These are phyloP conservation scores for Nipponia nippon DNA, from an alignment of 2,113 vertebrate species.

Conservation along the genomic window DNA sequence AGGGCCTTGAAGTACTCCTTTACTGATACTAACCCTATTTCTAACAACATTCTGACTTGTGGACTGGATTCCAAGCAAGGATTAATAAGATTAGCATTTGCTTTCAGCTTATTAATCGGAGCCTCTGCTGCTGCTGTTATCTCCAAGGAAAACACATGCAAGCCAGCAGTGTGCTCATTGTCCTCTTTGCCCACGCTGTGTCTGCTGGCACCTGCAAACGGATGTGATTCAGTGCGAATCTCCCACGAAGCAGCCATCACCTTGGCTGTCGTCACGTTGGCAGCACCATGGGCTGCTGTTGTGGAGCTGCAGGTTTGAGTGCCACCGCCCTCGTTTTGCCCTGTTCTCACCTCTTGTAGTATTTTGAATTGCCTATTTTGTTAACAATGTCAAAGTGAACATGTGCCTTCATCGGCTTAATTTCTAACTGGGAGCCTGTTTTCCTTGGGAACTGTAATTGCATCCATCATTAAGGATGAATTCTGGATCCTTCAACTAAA, in stretches of 20 bases:
- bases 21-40: not conserved
- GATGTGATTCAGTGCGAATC: not conserved
- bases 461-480: not conserved
- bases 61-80: not conserved
- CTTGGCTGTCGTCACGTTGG: not conserved
- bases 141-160: not conserved
- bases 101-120: not conserved
- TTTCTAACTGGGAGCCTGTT: not conserved
- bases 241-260: not conserved
- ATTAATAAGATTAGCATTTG: not conserved
- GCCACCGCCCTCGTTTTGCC: not conserved
- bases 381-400: not conserved
- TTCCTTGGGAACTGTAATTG: not conserved
- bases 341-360: not conserved
- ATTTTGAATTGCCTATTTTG: not conserved
- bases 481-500: not conserved
- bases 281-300: not conserved
- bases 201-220: not conserved
- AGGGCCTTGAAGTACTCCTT: not conserved
- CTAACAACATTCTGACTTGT: not conserved
- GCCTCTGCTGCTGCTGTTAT: not conserved
- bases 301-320: not conserved
- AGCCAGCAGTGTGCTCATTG: not conserved
- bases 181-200: not conserved
- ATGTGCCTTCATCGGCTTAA: not conserved